Evolutionary conservation across 1,140 invertebrate species (phyloP).

Genomic region (Drosophila auraria): DNA sequence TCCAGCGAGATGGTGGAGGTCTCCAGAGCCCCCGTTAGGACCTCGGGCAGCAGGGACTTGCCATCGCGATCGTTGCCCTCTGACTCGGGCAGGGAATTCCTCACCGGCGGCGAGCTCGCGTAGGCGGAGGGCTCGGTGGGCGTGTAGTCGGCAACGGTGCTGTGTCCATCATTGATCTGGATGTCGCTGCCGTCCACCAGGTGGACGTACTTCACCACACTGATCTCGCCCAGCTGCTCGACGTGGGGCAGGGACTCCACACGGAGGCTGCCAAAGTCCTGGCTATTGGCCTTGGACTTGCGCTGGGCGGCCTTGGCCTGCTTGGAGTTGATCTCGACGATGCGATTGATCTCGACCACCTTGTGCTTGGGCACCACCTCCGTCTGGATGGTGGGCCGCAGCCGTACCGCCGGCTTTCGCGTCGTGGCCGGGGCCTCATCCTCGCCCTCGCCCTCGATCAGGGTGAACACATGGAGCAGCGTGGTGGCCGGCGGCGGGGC

Average conservation of each 20-base stretch:
- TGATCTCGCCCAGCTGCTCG: slow-evolving; percentile 89
- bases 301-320: slow-evolving; percentile 86
- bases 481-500: slow-evolving; percentile 85
- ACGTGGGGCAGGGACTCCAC: slow-evolving; percentile 87
- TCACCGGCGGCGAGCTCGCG: slow-evolving; percentile 48
- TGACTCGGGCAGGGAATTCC: slow-evolving; percentile 61
- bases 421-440: slow-evolving; percentile 34
- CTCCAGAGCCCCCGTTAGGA: slow-evolving; percentile 82
- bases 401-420: slow-evolving; percentile 10
- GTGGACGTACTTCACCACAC: slow-evolving; percentile 88
- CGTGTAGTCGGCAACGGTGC: slow-evolving; percentile 81
- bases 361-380: slow-evolving; percentile 85
- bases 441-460: slow-evolving; percentile 76
- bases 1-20: slow-evolving; percentile 88
- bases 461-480: slow-evolving; percentile 86
- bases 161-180: slow-evolving; percentile 80
- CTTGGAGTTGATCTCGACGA: slow-evolving; percentile 88
- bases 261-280: slow-evolving; percentile 83
- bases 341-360: slow-evolving; percentile 88
- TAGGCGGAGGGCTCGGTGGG: slow-evolving; percentile 64
- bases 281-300: slow-evolving; percentile 86
- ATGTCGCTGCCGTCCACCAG: slow-evolving; percentile 85
- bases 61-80: slow-evolving; percentile 60
- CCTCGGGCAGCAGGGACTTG: slow-evolving; percentile 77
- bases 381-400: slow-evolving; percentile 14